A percentile compares a stretch with the other conserved stretches of the same genome.
Conservation (phyloP, 2,888 invertebrate genomes). For the Harpalus rubripes region DNA sequence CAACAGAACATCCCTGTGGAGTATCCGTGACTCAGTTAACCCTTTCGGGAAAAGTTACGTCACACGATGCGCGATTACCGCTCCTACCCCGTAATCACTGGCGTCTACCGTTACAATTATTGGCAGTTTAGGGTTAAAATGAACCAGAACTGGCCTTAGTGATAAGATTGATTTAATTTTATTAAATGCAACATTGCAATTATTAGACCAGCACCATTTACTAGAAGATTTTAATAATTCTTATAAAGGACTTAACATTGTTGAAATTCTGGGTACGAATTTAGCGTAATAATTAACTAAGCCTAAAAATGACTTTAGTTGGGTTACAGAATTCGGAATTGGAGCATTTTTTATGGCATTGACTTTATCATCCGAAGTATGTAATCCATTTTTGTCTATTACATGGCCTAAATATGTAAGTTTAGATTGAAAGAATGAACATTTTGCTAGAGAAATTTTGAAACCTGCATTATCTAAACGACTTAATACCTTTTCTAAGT, state of each 20-base stretch:
- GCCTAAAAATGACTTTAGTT: too few species aligned
- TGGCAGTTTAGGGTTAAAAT: slow-evolving; percentile 48
- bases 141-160: slow-evolving; percentile 9
- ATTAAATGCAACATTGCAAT: slow-evolving; percentile 24
- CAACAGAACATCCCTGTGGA: too few species aligned
- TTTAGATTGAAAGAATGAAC: slow-evolving; percentile 70
- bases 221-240: slow-evolving; percentile 30
- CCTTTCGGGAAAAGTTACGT: too few species aligned
- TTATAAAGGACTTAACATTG: slow-evolving; percentile 51
- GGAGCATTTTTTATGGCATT: slow-evolving; percentile 59
- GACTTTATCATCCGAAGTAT: slow-evolving; percentile 48
- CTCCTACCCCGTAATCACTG: slow-evolving; percentile 21
- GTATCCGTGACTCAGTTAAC: too few species aligned
- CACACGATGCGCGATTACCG: slow-evolving; percentile 36
- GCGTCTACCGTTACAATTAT: slow-evolving; percentile 64
- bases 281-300: too few species aligned
- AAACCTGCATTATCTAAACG: slow-evolving; percentile 68
- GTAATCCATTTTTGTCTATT: slow-evolving; percentile 55
- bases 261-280: slow-evolving; percentile 65
- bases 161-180: slow-evolving; percentile 19
- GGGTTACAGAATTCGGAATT: slow-evolving; percentile 50
- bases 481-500: slow-evolving; percentile 34
- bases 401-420: slow-evolving; percentile 70
- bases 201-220: slow-evolving; percentile 39
- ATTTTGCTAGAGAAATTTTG: slow-evolving; percentile 69